These are phyloP conservation scores for Platycheirus albimanus DNA, from an alignment of 2,888 invertebrate genomes.

Conservation along the genomic window DNA sequence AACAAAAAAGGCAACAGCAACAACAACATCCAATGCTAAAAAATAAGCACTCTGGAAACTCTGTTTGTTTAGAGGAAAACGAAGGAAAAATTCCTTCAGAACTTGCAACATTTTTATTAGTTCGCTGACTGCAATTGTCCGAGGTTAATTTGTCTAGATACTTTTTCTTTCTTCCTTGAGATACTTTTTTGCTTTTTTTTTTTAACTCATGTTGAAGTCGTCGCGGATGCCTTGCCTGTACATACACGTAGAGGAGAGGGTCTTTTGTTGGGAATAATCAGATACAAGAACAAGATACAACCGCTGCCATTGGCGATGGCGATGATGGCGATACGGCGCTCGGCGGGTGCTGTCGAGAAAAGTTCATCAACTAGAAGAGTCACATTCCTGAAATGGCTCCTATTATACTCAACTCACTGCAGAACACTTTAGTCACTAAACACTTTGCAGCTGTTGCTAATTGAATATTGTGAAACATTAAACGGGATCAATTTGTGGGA, in stretches of 20 bases:
- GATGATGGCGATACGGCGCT: too few species aligned
- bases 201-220: conserved; percentile 5
- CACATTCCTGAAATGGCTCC: conserved; percentile 60
- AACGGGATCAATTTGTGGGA: conserved; percentile 31
- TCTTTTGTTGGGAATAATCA: conserved; percentile 29
- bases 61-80: conserved; percentile 7
- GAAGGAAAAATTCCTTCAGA: conserved; percentile 32
- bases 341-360: conserved; percentile 4
- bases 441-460: conserved; percentile 64
- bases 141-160: conserved; percentile 62
- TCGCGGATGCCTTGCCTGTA: background rate
- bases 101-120: conserved; percentile 69
- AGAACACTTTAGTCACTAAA: conserved; percentile 56
- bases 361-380: conserved; percentile 43
- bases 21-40: conserved; percentile 6
- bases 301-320: background rate
- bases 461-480: conserved; percentile 57
- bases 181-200: conserved; percentile 28
- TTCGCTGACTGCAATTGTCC: conserved; percentile 74
- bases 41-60: conserved; percentile 21
- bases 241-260: background rate
- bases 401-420: background rate
- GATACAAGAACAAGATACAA: conserved; percentile 2
- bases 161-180: conserved; percentile 9
- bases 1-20: conserved; percentile 17